These are phyloP conservation scores for Diarsia brunnea DNA, from an alignment of 2,888 invertebrate genomes.

Conservation along the genomic window DNA sequence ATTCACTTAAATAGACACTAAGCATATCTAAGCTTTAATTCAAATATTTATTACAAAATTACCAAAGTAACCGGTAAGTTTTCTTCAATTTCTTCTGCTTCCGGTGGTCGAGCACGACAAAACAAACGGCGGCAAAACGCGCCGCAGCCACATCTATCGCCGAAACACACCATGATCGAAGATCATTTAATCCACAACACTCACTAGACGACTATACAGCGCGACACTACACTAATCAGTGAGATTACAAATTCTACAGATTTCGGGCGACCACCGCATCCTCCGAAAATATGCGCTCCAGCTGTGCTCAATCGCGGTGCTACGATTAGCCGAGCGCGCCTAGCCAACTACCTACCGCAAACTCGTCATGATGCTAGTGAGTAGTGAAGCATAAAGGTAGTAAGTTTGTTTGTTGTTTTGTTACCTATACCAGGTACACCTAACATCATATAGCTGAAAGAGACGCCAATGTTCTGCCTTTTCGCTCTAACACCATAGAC, in stretches of 20 bases:
- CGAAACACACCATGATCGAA: conserved; percentile 76
- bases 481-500: conserved; percentile 54
- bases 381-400: conserved; percentile 2
- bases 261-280: conserved; percentile 73
- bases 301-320: conserved; percentile 63
- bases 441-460: conserved; percentile 16
- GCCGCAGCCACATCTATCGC: conserved; percentile 81
- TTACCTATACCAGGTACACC: conserved; percentile 27
- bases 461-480: conserved; percentile 15
- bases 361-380: conserved; percentile 50
- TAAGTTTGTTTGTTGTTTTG: conserved; percentile 57
- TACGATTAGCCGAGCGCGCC: conserved; percentile 65
- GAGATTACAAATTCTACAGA: conserved; percentile 43
- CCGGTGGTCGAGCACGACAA: conserved; percentile 77
- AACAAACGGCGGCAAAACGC: conserved; percentile 83
- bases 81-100: conserved; percentile 64
- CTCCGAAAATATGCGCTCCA: conserved; percentile 80
- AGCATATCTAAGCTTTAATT: not conserved
- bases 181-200: conserved; percentile 61
- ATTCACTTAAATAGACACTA: conserved; percentile 3
- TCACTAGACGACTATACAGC: conserved; percentile 58
- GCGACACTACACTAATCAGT: conserved; percentile 62
- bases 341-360: conserved; percentile 62
- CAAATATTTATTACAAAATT: conserved; percentile 59
- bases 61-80: conserved; percentile 79